Percentiles rank a stretch among this genome's conserved stretches.
Evolutionary conservation across 2,797 vertebrate genomes (phyloP).

Genomic region (Arrhamphus sclerolepis): DNA sequence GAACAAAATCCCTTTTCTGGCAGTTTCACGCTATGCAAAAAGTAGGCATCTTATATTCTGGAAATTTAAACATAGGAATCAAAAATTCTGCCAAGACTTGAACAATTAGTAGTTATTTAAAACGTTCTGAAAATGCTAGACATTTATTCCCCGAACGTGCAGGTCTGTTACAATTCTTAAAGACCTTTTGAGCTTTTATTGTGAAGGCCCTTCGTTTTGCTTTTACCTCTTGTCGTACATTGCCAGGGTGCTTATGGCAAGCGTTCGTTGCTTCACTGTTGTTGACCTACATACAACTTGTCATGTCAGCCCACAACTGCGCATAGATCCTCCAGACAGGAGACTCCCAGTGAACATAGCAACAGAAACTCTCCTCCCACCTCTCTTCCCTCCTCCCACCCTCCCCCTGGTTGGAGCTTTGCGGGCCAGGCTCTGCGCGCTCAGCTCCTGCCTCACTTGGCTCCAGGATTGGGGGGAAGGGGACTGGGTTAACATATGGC

Average conservation of each 20-base stretch:
- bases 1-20: conserved; percentile 15
- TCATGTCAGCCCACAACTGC: conserved; percentile 67
- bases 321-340: conserved; percentile 62
- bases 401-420: conserved; percentile 61
- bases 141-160: too few species aligned
- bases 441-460: conserved; percentile 46
- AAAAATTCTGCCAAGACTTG: too few species aligned
- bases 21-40: background rate
- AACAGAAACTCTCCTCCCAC: conserved; percentile 70
- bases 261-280: conserved; percentile 29
- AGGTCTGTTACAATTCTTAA: too few species aligned
- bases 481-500: conserved; percentile 69
- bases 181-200: background rate
- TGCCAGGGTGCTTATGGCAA: too few species aligned
- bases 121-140: too few species aligned
- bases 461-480: conserved; percentile 64
- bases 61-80: background rate
- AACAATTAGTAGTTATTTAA: too few species aligned
- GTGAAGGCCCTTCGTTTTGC: too few species aligned
- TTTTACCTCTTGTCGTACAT: too few species aligned
- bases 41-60: too few species aligned
- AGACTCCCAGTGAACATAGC: conserved; percentile 75
- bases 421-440: conserved; percentile 66
- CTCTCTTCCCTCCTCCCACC: conserved; percentile 23
- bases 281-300: conserved; percentile 69